Conservation (phyloP, 2,888 invertebrate species). For the Tillus elongatus region DNA sequence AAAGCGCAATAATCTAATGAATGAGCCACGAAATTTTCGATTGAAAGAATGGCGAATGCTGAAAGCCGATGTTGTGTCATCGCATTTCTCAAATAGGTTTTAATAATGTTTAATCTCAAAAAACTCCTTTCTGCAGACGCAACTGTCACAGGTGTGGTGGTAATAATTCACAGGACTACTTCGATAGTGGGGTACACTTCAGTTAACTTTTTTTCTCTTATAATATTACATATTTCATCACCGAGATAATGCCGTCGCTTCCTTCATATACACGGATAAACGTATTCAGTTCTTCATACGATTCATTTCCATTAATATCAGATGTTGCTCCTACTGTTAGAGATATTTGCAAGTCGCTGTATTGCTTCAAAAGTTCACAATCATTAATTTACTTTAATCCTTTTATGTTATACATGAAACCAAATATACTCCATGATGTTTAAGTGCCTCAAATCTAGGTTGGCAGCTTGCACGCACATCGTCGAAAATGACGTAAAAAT, state of each 20-base stretch:
- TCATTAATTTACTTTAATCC: slow-evolving; percentile 19
- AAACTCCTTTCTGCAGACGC: slow-evolving; percentile 22
- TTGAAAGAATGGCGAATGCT: slow-evolving; percentile 14
- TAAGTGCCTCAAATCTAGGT: slow-evolving; percentile 14
- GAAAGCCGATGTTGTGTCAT: slow-evolving; percentile 19
- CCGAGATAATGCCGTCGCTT: slow-evolving; percentile 20
- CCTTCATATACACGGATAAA: slow-evolving; percentile 22
- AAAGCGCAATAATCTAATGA: slow-evolving; percentile 22
- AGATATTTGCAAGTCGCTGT: slow-evolving; percentile 10
- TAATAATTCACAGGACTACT: slow-evolving; percentile 21
- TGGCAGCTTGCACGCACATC: slow-evolving; percentile 19
- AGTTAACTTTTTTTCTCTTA: slow-evolving; percentile 14
- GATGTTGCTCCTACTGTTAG: slow-evolving; percentile 10
- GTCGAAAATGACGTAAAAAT: slow-evolving; percentile 11
- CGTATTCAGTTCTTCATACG: slow-evolving; percentile 21
- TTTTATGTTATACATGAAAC: slow-evolving; percentile 13
- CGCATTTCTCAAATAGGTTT: slow-evolving; percentile 19
- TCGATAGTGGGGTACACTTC: slow-evolving; percentile 20
- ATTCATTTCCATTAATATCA: slow-evolving; percentile 12
- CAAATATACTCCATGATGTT: slow-evolving; percentile 13
- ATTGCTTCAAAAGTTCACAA: slow-evolving; percentile 15
- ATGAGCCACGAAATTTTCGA: slow-evolving; percentile 18
- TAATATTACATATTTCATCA: slow-evolving; percentile 17
- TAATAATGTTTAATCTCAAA: slow-evolving; percentile 13
- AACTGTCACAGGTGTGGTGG: slow-evolving; percentile 21